Percentiles rank a stretch among this genome's conserved stretches.
Evolutionary conservation across 2,797 vertebrate genomes (phyloP).

Genomic region (Fratercula arctica): DNA sequence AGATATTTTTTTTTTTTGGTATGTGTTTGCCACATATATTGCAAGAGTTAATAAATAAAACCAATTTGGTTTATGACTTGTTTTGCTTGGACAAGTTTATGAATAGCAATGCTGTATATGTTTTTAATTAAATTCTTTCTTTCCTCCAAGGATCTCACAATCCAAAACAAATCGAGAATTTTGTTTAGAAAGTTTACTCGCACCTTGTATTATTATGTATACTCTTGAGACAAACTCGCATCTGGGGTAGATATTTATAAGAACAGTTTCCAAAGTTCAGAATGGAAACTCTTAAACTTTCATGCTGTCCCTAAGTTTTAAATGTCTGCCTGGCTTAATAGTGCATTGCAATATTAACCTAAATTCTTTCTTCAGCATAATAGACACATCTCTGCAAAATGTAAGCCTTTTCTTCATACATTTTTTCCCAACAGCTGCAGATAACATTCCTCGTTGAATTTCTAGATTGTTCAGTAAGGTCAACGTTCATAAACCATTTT

Average conservation of each 20-base stretch:
- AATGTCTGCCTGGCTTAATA: neutral
- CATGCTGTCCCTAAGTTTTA: neutral
- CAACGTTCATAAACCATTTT: neutral
- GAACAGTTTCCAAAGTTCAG: neutral
- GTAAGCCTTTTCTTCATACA: neutral
- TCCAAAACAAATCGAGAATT: neutral
- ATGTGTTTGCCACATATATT: neutral
- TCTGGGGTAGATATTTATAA: neutral
- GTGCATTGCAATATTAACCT: neutral
- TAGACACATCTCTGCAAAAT: neutral
- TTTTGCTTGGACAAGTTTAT: slow-evolving; percentile 13
- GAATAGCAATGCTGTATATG: neutral
- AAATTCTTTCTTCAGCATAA: neutral
- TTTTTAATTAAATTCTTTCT: slow-evolving; percentile 34
- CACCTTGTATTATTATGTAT: neutral
- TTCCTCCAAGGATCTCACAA: neutral
- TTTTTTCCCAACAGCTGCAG: neutral
- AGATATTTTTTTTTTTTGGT: neutral
- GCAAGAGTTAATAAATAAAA: slow-evolving; percentile 21
- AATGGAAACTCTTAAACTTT: neutral
- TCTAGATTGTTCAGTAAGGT: neutral
- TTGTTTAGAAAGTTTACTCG: neutral
- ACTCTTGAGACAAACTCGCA: neutral
- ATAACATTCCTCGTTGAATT: neutral
- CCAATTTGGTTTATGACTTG: neutral